Conservation (phyloP, 2,113 vertebrate genomes). For the Pyxicephalus adspersus region DNA sequence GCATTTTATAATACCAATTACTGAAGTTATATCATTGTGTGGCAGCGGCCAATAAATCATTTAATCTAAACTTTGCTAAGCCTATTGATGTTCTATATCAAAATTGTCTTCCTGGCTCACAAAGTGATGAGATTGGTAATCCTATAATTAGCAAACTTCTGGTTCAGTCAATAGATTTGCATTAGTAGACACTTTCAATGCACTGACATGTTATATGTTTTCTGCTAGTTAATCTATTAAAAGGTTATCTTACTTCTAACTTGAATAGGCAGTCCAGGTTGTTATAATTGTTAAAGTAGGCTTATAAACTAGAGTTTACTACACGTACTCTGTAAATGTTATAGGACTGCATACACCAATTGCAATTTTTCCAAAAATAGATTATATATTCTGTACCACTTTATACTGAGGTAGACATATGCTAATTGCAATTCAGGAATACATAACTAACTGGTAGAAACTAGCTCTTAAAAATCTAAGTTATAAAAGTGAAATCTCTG, state of each 20-base stretch:
- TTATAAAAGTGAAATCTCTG: too few species aligned
- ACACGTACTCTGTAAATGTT: too few species aligned
- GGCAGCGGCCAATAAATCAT: conserved; percentile 24
- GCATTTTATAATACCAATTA: neutral
- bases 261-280: too few species aligned
- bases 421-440: too few species aligned
- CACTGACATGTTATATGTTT: conserved; percentile 3
- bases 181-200: conserved; percentile 16
- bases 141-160: conserved; percentile 33
- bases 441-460: too few species aligned
- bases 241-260: neutral
- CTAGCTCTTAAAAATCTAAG: too few species aligned
- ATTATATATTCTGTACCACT: too few species aligned
- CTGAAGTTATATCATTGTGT: neutral
- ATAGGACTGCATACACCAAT: too few species aligned
- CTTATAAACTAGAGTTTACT: too few species aligned
- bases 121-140: conserved; percentile 46
- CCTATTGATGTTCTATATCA: conserved; percentile 38
- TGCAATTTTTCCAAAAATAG: too few species aligned
- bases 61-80: conserved; percentile 39
- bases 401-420: too few species aligned
- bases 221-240: neutral
- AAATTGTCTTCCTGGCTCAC: conserved; percentile 38
- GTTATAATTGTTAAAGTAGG: too few species aligned
- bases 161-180: conserved; percentile 29